Evolutionary conservation across 2,888 invertebrate genomes (phyloP).

Genomic region (Esperia sulphurella): DNA sequence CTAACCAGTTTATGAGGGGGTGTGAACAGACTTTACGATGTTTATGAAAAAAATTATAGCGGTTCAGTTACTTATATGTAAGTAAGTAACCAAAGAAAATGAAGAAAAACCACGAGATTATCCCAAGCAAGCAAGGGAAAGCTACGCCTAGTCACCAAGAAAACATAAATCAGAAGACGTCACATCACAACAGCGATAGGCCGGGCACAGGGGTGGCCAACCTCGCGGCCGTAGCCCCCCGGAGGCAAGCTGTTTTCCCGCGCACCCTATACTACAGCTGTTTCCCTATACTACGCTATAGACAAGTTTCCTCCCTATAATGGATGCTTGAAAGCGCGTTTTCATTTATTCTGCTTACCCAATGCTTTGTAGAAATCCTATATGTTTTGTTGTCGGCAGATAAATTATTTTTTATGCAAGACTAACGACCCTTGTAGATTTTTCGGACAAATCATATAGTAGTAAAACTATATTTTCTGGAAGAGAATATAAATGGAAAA

Average conservation of each 20-base stretch:
- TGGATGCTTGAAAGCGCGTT: conserved; percentile 43
- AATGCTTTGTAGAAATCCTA: conserved; percentile 12
- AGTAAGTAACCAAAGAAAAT: conserved; percentile 1
- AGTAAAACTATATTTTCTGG: conserved; percentile 8
- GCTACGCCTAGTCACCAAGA: conserved; percentile 44
- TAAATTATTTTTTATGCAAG: conserved; percentile 7
- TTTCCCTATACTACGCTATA: conserved; percentile 49
- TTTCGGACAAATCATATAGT: conserved; percentile 7
- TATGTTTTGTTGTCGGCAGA: not conserved
- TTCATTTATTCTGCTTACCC: conserved; percentile 39
- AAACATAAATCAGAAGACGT: conserved; percentile 59
- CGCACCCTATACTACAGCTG: conserved; percentile 52
- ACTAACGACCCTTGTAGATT: conserved; percentile 8
- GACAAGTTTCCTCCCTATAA: conserved; percentile 41
- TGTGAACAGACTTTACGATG: conserved; percentile 18
- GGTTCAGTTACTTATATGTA: not conserved
- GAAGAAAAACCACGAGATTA: conserved; percentile 16
- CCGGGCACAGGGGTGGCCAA: conserved; percentile 40
- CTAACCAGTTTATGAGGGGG: conserved; percentile 5
- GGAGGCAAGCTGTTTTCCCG: conserved; percentile 48
- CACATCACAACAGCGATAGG: conserved; percentile 47
- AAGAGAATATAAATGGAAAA: conserved; percentile 13
- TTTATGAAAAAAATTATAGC: conserved; percentile 13
- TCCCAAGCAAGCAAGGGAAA: conserved; percentile 14
- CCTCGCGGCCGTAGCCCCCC: conserved; percentile 30